A percentile compares a stretch with the other conserved stretches of the same genome.
Evolutionary conservation across 2,113 vertebrate species (phyloP).

Genomic region (Corynorhinus townsendii): DNA sequence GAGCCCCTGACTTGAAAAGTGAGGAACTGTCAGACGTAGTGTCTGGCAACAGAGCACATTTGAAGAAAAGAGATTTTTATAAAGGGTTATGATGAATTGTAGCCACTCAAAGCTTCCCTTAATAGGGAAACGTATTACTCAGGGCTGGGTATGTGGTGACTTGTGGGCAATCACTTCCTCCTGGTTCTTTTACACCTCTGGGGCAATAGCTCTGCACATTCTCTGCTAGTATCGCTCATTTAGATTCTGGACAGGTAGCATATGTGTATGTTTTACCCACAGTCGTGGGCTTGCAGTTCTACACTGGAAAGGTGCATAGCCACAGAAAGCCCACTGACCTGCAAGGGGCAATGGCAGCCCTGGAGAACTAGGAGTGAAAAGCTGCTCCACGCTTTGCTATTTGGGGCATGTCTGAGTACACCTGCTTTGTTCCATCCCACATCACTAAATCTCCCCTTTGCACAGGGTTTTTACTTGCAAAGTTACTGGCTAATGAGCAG

Average conservation of each 20-base stretch:
- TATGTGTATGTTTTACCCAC: background rate
- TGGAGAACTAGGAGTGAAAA: background rate
- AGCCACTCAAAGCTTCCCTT: slow-evolving; percentile 42
- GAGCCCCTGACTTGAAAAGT: slow-evolving; percentile 52
- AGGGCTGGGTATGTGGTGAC: background rate
- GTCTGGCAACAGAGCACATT: slow-evolving; percentile 42
- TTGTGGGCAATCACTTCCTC: slow-evolving; percentile 49
- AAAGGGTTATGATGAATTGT: slow-evolving; percentile 59
- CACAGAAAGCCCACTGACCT: background rate
- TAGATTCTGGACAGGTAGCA: background rate
- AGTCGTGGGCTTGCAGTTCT: background rate
- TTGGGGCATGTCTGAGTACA: background rate
- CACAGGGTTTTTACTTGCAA: background rate
- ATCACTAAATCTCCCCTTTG: background rate
- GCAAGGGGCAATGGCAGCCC: background rate
- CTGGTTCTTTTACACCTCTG: slow-evolving; percentile 7
- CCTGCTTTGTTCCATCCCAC: background rate
- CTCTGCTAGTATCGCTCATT: background rate
- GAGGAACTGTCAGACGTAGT: slow-evolving; percentile 49
- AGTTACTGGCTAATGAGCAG: background rate
- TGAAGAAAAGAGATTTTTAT: slow-evolving; percentile 59
- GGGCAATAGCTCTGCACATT: background rate
- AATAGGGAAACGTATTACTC: slow-evolving; percentile 58
- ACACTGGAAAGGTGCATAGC: background rate
- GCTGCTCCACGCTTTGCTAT: background rate